Percentiles rank a stretch among this genome's conserved stretches.
Evolutionary conservation across 2,797 vertebrate species (phyloP).

Genomic region (Sphenopsis melanotis): DNA sequence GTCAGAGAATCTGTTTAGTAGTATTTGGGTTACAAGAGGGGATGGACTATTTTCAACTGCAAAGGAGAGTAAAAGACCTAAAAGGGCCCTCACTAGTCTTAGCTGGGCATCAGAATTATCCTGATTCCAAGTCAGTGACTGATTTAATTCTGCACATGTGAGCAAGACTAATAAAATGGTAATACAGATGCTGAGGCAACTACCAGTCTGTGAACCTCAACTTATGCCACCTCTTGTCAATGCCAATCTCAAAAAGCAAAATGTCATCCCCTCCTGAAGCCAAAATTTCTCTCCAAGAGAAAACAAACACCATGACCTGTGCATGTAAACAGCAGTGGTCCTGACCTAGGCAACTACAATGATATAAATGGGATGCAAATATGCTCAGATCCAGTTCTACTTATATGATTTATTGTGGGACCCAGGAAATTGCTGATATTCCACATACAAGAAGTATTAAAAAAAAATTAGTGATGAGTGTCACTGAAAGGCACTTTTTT

Average conservation of each 20-base stretch:
- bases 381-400: background rate
- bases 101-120: background rate
- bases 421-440: constrained; percentile 12
- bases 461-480: background rate
- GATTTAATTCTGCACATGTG: background rate
- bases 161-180: background rate
- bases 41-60: background rate
- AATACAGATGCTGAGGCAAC: background rate
- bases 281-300: background rate
- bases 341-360: background rate
- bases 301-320: background rate
- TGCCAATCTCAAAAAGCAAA: background rate
- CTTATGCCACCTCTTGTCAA: background rate
- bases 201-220: background rate
- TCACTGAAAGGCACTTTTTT: background rate
- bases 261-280: background rate
- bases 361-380: background rate
- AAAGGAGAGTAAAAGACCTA: background rate
- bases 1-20: background rate
- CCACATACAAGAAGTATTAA: background rate
- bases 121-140: background rate
- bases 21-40: background rate
- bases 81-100: background rate
- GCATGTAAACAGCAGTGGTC: background rate
- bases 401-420: background rate